Conservation (phyloP, 2,113 vertebrate genomes). For the Rhizomys pruinosus region DNA sequence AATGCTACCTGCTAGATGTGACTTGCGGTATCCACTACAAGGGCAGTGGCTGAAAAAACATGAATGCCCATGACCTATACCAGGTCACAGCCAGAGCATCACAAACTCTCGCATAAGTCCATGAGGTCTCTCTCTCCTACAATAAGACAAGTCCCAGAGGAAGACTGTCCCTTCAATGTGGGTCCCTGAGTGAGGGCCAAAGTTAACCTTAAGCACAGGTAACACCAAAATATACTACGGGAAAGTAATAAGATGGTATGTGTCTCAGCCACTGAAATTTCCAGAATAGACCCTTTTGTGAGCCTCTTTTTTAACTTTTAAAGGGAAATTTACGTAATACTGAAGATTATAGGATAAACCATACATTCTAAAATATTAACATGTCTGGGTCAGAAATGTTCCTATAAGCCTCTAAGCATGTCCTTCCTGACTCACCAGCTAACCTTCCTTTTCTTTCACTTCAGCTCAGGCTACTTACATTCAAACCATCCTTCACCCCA, state of each 20-base stretch:
- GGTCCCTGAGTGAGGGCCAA: background rate
- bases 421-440: background rate
- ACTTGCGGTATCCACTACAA: background rate
- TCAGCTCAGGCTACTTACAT: background rate
- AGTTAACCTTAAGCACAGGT: background rate
- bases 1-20: background rate
- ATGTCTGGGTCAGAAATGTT: background rate
- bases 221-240: background rate
- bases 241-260: constrained; percentile 13
- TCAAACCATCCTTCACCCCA: background rate
- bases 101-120: background rate
- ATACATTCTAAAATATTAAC: constrained; percentile 26
- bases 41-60: constrained; percentile 11
- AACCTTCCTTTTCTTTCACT: background rate
- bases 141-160: background rate
- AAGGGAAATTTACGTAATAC: background rate
- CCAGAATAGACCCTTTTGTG: background rate
- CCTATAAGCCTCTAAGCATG: background rate
- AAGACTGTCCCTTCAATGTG: background rate
- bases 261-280: constrained; percentile 41
- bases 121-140: background rate
- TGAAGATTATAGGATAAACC: constrained; percentile 10
- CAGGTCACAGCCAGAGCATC: background rate
- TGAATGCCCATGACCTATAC: constrained; percentile 24
- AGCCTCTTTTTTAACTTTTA: background rate